Base-by-base conservation (phyloP, 2,113 vertebrate genomes). In the Macroglossus sobrinus region DNA sequence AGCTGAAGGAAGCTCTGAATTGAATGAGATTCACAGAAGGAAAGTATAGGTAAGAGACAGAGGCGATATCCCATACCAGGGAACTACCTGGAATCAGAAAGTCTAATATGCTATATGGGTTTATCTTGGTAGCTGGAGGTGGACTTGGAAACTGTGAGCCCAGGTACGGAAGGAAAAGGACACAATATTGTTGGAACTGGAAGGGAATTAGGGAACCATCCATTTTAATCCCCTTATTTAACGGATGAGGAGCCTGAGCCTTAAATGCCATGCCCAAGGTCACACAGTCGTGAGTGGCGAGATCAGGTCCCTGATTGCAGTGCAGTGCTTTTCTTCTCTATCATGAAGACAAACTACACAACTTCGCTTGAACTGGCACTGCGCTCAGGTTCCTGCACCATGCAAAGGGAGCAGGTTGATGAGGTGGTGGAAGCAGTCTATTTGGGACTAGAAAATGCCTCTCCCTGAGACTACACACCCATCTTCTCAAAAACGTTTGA, bases 331-430 rank as follows among this genome's bases (percentile, higher is more conserved):
- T 95, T 74, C 12, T 11, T 45, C 35, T 78, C 33, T 1, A 88
- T 92, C 76, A 97, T 81, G 75, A 96, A 97, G 92, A 97, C 66
- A 97, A 96, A 97, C 50, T 63, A 76, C 43, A 74, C 71, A 84
- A 74, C 94, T 97, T 94, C 88, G 71, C 87, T 66, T 89, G 53
- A 66, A 94, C 43, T 50, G 63, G n/a, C 75, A 85, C 50, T 85
- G 68, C 24, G 66, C 61, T 95, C 85, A 69, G 75, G 30, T 93
- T 92, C 75, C 9, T 68, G 86, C 26, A 55, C 50, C 72, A 71
- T 86, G 88, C 71, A 88, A 88, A 94, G 57, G 72, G 95, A 96
- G 76, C 0, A 97, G 94, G 97, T 75, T 89, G 95, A 96, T 97
- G 95, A 94, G 78, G 57, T 84, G 33, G 28, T 53, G 69, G 91